Evolutionary conservation across 2,113 vertebrate genomes (phyloP), one percentile per base, ranked within the genome.

Genomic region (Dolichallabes microphthalmus): DNA sequence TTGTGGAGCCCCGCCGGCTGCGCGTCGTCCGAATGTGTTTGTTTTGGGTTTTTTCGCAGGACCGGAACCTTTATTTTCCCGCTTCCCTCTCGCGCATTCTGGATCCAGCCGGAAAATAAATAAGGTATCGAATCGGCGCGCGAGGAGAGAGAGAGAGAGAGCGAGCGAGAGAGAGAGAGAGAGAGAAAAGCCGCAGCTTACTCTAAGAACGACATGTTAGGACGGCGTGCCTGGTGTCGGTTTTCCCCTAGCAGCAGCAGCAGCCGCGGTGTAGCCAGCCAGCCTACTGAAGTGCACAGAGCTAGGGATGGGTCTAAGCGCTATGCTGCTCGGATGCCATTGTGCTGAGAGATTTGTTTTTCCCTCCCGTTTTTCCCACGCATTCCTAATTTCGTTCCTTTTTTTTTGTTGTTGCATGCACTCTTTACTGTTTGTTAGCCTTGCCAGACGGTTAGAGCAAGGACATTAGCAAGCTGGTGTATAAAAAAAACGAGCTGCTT

Each of bases 391-490:
- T 58, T 39, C 32, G 6, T 75, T 20, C 20, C 4, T 5, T 35
- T 20, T 71, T 73, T 73, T 50, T 4, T 60, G 20, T 60, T 22
- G 12, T 11, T 64, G 52, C 39, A 53, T 32, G 60, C 52, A 32
- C 71, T 68, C n/a, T 53, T 82, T 30, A 52, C 3, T 15, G 22
- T 15, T 74, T 22, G 50, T 58, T 82, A 39, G 61, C 60, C 58
- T 14, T 77, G 9, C 32, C 74, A 79, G 50, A 85, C 58, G 82
- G 55, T 55, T 50, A 52, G n/a, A 74, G 69, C 45, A 82, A 85
- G 82, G 79, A 60, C 88, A 85, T 87, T 87, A 87, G 83, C 88
- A 20, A 83, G 22, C 55, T 71, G 73, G 61, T 73, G 1, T 71
- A 52, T 20, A 7, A 45, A 45, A 80, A 50, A 77, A 55, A 57